Percentiles rank a stretch among this genome's conserved stretches.
Conservation (phyloP, 2,797 vertebrate genomes). For the Protonibea diacanthus region DNA sequence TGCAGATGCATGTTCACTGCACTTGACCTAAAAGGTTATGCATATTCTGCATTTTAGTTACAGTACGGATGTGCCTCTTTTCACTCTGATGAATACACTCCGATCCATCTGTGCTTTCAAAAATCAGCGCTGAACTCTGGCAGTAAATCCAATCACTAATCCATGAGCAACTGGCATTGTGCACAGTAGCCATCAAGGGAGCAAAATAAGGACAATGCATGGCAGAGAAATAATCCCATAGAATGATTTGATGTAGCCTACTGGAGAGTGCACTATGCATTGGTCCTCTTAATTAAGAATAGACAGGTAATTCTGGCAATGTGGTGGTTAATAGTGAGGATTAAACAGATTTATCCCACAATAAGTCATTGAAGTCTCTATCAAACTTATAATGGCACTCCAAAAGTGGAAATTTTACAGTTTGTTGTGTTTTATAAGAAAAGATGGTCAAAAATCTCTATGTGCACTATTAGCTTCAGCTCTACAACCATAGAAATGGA, state of each 20-base stretch:
- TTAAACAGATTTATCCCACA: neutral
- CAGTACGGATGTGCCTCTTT: neutral
- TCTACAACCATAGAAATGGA: neutral
- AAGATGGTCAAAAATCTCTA: neutral
- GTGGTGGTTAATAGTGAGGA: neutral
- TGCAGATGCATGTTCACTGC: neutral
- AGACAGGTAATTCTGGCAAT: neutral
- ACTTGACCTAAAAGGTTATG: neutral
- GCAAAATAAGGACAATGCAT: constrained; percentile 11
- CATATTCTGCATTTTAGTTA: neutral
- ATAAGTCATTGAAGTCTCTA: constrained; percentile 3
- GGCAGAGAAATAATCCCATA: constrained; percentile 5
- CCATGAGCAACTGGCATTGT: constrained; percentile 34
- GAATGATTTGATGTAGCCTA: constrained; percentile 1
- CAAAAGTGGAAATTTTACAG: neutral
- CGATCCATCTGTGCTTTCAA: constrained; percentile 33
- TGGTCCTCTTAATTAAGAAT: neutral
- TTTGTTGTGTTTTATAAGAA: neutral
- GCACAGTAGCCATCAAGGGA: constrained; percentile 23
- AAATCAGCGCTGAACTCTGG: constrained; percentile 22
- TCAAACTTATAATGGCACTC: neutral
- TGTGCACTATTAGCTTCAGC: neutral
- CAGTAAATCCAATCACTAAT: constrained; percentile 52
- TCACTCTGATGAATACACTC: constrained; percentile 16
- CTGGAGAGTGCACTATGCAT: neutral